phyloP scores from a whole-genome alignment of 1,140 invertebrate species.

The Brachionus asplanchnoidis region DNA sequence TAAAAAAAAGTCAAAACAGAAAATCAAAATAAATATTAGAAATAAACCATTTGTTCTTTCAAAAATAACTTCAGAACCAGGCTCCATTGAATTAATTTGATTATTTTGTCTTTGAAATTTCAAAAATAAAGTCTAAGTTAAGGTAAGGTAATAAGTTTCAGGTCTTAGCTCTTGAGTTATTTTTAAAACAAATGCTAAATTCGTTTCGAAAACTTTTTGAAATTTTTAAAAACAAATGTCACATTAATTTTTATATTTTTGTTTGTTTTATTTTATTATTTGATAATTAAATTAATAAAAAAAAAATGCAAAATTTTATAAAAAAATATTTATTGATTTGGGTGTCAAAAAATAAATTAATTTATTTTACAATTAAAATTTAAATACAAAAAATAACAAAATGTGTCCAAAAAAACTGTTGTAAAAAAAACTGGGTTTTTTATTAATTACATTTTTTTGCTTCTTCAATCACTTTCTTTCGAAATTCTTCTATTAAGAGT shows the following conservation, averaged over 20 bases:
- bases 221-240: neutral
- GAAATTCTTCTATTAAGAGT: neutral
- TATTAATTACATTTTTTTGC: neutral
- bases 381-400: neutral
- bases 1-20: neutral
- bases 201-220: neutral
- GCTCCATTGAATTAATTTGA: neutral
- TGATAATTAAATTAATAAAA: neutral
- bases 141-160: neutral
- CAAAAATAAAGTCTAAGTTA: neutral
- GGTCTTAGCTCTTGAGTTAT: neutral
- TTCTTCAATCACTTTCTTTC: neutral
- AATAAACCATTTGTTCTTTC: conserved; percentile 7
- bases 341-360: neutral
- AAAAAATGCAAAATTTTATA: neutral
- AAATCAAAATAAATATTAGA: neutral
- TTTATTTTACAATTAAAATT: neutral
- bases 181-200: neutral
- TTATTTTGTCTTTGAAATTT: neutral
- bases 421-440: neutral
- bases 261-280: neutral
- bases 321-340: neutral
- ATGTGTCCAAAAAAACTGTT: neutral
- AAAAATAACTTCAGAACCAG: neutral
- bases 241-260: neutral